Conservation (phyloP, 2,888 invertebrate species). For the Spialia ferax region DNA sequence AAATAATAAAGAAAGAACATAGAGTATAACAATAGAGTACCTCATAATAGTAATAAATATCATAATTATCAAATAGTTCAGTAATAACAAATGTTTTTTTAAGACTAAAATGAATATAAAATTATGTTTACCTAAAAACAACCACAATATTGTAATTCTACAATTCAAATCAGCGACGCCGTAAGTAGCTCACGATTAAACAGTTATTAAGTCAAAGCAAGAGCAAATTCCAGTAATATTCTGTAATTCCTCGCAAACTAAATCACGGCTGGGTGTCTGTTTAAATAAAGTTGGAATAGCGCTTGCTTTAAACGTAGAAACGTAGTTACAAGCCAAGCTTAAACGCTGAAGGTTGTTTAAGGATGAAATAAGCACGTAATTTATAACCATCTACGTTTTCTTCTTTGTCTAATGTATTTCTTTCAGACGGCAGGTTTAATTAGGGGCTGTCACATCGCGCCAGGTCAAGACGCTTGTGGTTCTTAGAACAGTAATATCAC, state of each 20-base stretch:
- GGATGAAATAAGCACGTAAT: constrained; percentile 17
- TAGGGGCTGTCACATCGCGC: constrained; percentile 2
- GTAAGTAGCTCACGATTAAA: constrained; percentile 4
- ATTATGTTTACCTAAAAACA: neutral
- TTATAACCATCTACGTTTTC: constrained; percentile 13
- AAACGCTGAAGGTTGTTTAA: constrained; percentile 1
- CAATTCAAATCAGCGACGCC: constrained; percentile 4
- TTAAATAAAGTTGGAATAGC: constrained; percentile 7
- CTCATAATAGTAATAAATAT: too few relatives aligned
- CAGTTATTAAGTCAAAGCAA: constrained; percentile 2
- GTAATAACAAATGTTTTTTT: too few relatives aligned
- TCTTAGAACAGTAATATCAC: neutral
- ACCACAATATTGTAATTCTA: neutral
- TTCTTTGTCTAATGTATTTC: neutral
- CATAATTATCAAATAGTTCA: too few relatives aligned
- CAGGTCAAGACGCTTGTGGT: constrained; percentile 2
- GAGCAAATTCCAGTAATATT: neutral
- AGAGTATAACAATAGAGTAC: too few relatives aligned
- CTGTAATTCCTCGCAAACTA: constrained; percentile 18
- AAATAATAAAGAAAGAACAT: too few relatives aligned
- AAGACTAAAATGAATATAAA: too few relatives aligned
- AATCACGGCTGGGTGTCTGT: constrained; percentile 9
- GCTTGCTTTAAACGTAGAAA: neutral
- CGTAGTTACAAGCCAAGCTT: constrained; percentile 3
- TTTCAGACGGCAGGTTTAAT: neutral